phyloP scores from a whole-genome alignment of 2,888 invertebrate genomes.

The Mimachlamys varia region DNA sequence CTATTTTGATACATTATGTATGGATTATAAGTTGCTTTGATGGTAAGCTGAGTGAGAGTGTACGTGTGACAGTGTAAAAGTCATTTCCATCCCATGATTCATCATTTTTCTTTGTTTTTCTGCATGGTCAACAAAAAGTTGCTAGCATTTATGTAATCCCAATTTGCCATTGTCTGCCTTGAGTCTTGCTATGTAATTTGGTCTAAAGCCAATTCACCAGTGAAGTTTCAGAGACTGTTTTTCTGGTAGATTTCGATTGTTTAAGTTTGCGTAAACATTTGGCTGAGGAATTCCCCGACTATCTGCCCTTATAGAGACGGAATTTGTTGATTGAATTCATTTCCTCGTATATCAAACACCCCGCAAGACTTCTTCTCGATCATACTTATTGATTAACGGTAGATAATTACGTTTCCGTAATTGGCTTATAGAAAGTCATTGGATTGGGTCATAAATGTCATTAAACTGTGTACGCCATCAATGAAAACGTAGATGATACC shows the following conservation, averaged over 20 bases:
- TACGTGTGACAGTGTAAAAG: no score
- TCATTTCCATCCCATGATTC: no score
- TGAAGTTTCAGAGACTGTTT: background rate
- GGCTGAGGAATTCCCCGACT: background rate
- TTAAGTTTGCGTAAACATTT: background rate
- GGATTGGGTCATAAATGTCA: background rate
- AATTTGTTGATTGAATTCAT: background rate
- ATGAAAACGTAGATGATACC: background rate
- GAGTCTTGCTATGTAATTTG: background rate
- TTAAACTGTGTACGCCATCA: background rate
- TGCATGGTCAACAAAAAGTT: background rate
- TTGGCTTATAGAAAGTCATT: slow-evolving; percentile 9
- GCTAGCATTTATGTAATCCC: background rate
- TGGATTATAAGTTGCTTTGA: no score
- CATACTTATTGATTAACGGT: background rate
- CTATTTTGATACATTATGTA: no score
- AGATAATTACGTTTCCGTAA: slow-evolving; percentile 19
- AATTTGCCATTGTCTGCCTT: background rate
- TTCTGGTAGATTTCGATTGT: slow-evolving; percentile 15
- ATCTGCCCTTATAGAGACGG: background rate
- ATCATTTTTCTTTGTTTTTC: no score
- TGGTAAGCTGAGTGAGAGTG: no score
- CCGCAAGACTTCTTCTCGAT: background rate
- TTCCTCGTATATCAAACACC: background rate
- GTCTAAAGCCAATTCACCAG: background rate